Evolutionary conservation across 2,888 invertebrate species (phyloP), one percentile per base, ranked within the genome.

Genomic region (Carpatolechia fugitivella): DNA sequence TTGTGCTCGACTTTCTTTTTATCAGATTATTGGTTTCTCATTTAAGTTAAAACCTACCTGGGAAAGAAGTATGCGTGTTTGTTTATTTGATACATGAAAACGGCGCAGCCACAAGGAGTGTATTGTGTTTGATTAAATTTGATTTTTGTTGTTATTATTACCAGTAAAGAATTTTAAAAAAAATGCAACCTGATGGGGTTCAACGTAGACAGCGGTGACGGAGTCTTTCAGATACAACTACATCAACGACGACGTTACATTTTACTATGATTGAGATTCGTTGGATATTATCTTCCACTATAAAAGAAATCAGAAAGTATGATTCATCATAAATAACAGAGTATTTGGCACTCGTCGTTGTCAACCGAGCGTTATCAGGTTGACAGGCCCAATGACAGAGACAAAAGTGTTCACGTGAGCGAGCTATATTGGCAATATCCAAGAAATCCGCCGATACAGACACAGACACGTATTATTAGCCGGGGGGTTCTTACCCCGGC

Each of bases 351-450:
- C 50, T 50, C 14, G 24, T 7, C 38, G 38, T 6, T 16, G 49
- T 50, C 50, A 50, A 13, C 50, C 38, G 52, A 30, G 31, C 31
- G 41, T 50, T 54, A 63, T 60, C 63, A 69, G 63, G 65, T 18
- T 61, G 69, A 66, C 73, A 70, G 69, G 63, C 66, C 67, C 76
- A 78, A 72, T 76, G 75, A 76, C 72, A 80, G 80, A 85, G 83
- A 88, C 85, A 84, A 86, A 83, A 85, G 76, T 74, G 70, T 68
- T 76, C 84, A 82, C 84, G 83, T 80, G 84, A 84, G 76, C 82
- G 76, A 74, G 72, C 75, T 75, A 80, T 86, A 90, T 88, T 88
- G 87, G 80, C 86, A 88, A 89, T 89, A 88, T 85, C 84, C 82
- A 85, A 85, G 88, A 84, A 83, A 82, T 80, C 80, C 76, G 65